Conservation (phyloP, 2,113 vertebrate genomes). For the Cyprinodon tularosa region DNA sequence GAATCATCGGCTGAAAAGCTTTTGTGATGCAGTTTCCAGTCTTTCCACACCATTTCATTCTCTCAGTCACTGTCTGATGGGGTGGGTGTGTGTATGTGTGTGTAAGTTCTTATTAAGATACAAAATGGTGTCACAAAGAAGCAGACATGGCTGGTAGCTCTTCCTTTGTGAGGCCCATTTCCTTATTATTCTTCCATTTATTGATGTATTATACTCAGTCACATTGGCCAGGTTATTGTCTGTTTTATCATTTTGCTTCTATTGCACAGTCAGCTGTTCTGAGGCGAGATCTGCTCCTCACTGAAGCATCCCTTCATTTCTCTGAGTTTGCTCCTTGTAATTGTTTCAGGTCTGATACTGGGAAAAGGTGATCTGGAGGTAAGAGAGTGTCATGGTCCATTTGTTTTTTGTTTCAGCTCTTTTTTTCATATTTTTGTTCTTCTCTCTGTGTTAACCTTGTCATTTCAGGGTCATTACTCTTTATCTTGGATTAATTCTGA, state of each 20-base stretch:
- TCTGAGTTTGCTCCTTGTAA: not conserved
- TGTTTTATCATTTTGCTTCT: not conserved
- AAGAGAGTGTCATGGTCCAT: not conserved
- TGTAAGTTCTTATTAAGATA: conserved; percentile 1
- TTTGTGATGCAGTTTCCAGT: not conserved
- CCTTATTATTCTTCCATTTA: not conserved
- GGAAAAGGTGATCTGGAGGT: not conserved
- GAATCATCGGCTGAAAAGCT: not conserved
- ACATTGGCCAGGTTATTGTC: conserved; percentile 1
- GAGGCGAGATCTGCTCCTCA: not conserved
- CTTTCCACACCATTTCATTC: not conserved
- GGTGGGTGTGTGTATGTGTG: not conserved
- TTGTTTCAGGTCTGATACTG: not conserved
- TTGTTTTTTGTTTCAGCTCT: not conserved
- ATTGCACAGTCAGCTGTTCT: not conserved
- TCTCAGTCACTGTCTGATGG: not conserved
- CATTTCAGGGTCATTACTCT: not conserved
- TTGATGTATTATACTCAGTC: not conserved
- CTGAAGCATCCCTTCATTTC: not conserved
- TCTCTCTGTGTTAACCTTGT: not conserved
- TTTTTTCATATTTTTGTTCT: not conserved
- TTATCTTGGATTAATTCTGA: not conserved
- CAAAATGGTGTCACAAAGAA: not conserved
- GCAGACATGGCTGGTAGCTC: not conserved
- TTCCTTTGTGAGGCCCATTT: not conserved